These are phyloP conservation scores for Gila robusta DNA, from an alignment of 2,797 vertebrate species.

Conservation along the genomic window DNA sequence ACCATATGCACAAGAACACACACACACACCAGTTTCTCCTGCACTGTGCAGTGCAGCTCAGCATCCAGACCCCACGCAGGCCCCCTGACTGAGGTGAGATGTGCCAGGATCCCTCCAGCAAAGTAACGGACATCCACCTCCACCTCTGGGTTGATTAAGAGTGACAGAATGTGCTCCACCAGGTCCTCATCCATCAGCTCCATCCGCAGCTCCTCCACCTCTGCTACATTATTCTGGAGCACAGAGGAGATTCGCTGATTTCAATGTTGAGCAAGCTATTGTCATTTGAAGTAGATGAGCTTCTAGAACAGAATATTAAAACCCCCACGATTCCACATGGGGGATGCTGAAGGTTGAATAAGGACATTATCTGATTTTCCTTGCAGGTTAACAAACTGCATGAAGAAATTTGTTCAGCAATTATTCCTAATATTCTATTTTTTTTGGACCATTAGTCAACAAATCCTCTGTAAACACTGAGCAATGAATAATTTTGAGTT, in stretches of 20 bases:
- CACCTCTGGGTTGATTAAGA: conserved; percentile 85
- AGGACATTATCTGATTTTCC: background rate
- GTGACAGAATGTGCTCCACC: conserved; percentile 87
- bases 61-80: conserved; percentile 86
- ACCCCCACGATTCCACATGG: background rate
- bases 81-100: conserved; percentile 88
- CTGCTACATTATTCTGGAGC: conserved; percentile 91
- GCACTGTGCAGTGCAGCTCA: conserved; percentile 80
- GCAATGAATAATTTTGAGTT: background rate
- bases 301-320: background rate
- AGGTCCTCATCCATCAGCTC: conserved; percentile 92
- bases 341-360: background rate
- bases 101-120: conserved; percentile 92
- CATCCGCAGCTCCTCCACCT: conserved; percentile 89
- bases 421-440: background rate
- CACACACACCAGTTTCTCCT: conserved; percentile 82
- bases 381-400: background rate
- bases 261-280: background rate
- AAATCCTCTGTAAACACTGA: background rate
- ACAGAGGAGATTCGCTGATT: background rate
- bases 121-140: conserved; percentile 90
- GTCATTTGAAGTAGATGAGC: background rate
- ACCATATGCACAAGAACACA: background rate
- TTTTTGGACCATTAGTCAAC: background rate
- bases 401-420: background rate